phyloP scores from a whole-genome alignment of 2,113 vertebrate species.

The Lucifuga dentata region DNA sequence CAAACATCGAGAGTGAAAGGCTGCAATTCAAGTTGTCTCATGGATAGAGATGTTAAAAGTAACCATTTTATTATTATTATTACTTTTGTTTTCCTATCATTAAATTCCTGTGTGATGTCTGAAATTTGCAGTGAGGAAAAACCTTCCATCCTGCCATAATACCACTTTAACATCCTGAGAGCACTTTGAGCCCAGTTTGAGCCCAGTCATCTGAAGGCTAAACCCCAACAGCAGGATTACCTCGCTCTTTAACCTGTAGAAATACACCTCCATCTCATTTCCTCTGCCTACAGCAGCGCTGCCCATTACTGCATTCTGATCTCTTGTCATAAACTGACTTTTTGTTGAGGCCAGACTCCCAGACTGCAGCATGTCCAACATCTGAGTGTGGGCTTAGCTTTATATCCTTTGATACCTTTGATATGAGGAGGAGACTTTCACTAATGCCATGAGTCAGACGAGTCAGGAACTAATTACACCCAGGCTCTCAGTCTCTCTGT shows the following conservation, averaged over 20 bases:
- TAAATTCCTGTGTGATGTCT: too few relatives aligned
- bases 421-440: conserved; percentile 41
- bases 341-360: conserved; percentile 37
- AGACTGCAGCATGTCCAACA: conserved; percentile 45
- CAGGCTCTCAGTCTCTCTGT: conserved; percentile 3
- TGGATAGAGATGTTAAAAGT: too few relatives aligned
- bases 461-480: conserved; percentile 54
- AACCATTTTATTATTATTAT: too few relatives aligned
- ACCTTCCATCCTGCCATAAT: background rate
- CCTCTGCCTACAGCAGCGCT: conserved; percentile 25
- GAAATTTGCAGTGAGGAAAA: background rate
- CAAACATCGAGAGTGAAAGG: too few relatives aligned
- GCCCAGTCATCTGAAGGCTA: conserved; percentile 16
- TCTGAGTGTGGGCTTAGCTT: conserved; percentile 44
- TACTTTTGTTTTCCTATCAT: too few relatives aligned
- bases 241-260: conserved; percentile 34
- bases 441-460: conserved; percentile 44
- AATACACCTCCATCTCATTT: conserved; percentile 39
- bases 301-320: conserved; percentile 14
- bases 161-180: background rate
- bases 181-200: background rate
- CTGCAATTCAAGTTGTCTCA: too few relatives aligned
- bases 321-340: conserved; percentile 38
- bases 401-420: conserved; percentile 58
- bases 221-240: conserved; percentile 29